Conservation (phyloP, 2,888 invertebrate genomes). For the Cataglyphis rosenhaueri region DNA sequence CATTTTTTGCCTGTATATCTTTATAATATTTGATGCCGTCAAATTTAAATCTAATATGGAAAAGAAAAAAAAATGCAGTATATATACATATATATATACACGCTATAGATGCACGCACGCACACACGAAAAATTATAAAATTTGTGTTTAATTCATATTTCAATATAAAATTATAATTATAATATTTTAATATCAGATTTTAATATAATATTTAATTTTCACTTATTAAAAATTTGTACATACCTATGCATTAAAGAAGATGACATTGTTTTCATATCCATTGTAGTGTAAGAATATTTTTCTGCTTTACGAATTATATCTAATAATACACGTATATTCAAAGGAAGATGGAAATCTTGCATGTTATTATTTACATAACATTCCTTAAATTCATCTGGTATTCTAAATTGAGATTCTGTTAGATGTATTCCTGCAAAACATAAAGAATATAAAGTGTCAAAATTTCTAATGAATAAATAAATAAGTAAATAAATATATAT, state of each 20-base stretch:
- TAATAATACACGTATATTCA: slow-evolving; percentile 87
- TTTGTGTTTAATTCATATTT: no score
- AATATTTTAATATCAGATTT: no score
- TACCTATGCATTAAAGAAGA: slow-evolving; percentile 86
- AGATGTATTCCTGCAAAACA: slow-evolving; percentile 60
- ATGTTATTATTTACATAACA: slow-evolving; percentile 88
- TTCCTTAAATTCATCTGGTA: slow-evolving; percentile 87
- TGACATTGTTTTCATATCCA: slow-evolving; percentile 87
- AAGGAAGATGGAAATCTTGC: slow-evolving; percentile 85
- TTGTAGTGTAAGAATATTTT: slow-evolving; percentile 85
- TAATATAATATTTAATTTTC: no score
- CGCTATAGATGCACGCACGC: neutral
- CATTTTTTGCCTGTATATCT: slow-evolving; percentile 64
- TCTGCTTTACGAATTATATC: slow-evolving; percentile 89
- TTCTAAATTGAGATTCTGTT: slow-evolving; percentile 77
- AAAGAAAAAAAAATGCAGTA: neutral
- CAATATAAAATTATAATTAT: no score
- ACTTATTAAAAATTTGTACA: slow-evolving; percentile 40
- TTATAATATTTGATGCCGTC: slow-evolving; percentile 77
- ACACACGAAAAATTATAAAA: no score
- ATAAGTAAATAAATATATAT: neutral
- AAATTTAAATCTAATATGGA: slow-evolving; percentile 75
- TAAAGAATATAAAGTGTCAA: neutral
- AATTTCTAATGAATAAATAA: neutral
- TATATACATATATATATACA: neutral